Conservation (phyloP, 2,797 vertebrate genomes). For the Phataginus tricuspis region DNA sequence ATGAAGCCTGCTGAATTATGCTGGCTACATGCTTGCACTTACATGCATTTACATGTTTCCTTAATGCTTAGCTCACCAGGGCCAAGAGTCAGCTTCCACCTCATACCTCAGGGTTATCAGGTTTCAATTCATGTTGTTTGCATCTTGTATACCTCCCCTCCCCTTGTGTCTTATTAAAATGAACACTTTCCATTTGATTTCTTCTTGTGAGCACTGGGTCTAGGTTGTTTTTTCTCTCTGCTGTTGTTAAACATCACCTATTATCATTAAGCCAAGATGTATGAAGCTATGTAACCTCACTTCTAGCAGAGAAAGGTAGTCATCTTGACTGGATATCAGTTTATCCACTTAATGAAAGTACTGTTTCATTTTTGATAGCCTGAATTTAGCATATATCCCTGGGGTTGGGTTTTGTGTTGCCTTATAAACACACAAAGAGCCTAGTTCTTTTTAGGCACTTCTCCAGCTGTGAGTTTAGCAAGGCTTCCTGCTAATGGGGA, state of each 20-base stretch:
- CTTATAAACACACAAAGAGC: background rate
- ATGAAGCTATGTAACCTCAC: constrained; percentile 7
- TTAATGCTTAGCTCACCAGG: constrained; percentile 75
- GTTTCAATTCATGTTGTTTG: constrained; percentile 76
- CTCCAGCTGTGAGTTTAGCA: constrained; percentile 18
- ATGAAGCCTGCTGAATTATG: constrained; percentile 46
- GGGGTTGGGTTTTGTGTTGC: constrained; percentile 53
- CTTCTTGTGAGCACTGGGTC: constrained; percentile 56
- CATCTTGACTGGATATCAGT: background rate
- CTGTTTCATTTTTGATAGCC: constrained; percentile 65
- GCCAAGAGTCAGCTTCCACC: constrained; percentile 81
- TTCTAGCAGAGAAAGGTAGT: constrained; percentile 27
- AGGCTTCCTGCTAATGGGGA: constrained; percentile 62
- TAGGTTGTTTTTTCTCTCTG: constrained; percentile 68
- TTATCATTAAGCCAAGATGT: constrained; percentile 38
- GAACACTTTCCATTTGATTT: constrained; percentile 75
- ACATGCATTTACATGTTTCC: constrained; percentile 79
- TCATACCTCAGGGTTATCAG: constrained; percentile 80
- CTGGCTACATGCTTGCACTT: constrained; percentile 72
- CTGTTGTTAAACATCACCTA: constrained; percentile 37
- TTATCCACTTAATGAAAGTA: constrained; percentile 17
- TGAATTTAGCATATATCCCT: constrained; percentile 61
- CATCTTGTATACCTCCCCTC: constrained; percentile 59
- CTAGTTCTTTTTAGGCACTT: constrained; percentile 55
- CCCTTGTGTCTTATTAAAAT: constrained; percentile 72